phyloP scores from a whole-genome alignment of 2,888 invertebrate species.

The Spilarctia lutea region DNA sequence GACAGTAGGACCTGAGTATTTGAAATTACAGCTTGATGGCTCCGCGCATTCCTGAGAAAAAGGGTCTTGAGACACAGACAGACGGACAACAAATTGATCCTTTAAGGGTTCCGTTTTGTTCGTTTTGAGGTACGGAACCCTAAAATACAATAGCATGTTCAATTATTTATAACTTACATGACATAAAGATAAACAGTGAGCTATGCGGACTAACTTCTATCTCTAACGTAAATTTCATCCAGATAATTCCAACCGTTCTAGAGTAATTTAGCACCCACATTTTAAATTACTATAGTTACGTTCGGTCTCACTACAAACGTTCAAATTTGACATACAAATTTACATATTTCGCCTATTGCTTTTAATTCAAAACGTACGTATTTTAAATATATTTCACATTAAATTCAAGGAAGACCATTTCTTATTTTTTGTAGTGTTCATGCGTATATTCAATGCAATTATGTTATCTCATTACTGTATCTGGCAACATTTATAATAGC shows the following conservation, averaged over 20 bases:
- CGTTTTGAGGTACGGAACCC: too few species aligned
- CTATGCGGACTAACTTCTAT: not conserved
- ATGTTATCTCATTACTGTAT: not conserved
- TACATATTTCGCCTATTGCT: not conserved
- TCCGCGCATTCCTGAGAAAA: too few species aligned
- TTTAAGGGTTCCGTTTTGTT: too few species aligned
- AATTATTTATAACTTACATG: too few species aligned
- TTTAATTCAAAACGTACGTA: not conserved
- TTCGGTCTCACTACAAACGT: not conserved
- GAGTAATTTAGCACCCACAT: not conserved
- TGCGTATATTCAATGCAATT: not conserved
- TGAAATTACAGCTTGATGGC: too few species aligned
- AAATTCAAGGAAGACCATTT: not conserved
- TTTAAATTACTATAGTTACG: not conserved
- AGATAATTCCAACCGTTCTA: not conserved
- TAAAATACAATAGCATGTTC: too few species aligned
- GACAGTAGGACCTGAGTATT: too few species aligned
- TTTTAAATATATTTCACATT: slow-evolving; percentile 1
- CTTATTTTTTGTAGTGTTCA: not conserved
- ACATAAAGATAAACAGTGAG: too few species aligned
- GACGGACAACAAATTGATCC: too few species aligned
- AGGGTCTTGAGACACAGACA: too few species aligned
- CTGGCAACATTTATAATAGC: not conserved
- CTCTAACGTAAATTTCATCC: not conserved
- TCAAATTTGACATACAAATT: not conserved